Conservation (phyloP, 2,888 invertebrate species). For the Drymonia ruficornis region DNA sequence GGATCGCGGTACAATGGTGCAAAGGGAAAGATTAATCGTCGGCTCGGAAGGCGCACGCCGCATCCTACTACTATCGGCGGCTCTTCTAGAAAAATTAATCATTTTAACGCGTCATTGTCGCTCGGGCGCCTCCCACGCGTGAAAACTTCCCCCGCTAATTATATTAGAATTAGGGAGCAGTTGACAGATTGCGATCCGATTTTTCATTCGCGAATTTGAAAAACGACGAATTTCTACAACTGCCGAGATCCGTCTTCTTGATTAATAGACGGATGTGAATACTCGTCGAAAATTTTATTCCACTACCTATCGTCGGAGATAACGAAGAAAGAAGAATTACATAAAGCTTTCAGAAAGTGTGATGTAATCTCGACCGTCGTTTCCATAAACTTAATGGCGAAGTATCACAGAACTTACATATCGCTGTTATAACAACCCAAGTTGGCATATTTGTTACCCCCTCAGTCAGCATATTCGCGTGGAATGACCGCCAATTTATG, state of each 20-base stretch:
- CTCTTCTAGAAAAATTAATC: conserved; percentile 79
- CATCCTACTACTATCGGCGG: conserved; percentile 48
- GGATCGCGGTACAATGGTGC: conserved; percentile 77
- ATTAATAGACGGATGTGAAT: conserved; percentile 63
- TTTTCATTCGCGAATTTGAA: conserved; percentile 60
- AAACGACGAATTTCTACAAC: conserved; percentile 58
- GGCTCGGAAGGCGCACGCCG: conserved; percentile 63
- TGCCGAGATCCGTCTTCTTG: conserved; percentile 64
- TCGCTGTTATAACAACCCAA: conserved; percentile 84
- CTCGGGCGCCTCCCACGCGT: conserved; percentile 69
- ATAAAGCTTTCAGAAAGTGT: conserved; percentile 82
- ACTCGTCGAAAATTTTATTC: conserved; percentile 52
- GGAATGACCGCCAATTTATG: conserved; percentile 85
- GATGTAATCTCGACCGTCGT: conserved; percentile 81
- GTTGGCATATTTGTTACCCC: conserved; percentile 84
- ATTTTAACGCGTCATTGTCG: conserved; percentile 82
- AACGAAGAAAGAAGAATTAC: conserved; percentile 74
- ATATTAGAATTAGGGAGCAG: conserved; percentile 78
- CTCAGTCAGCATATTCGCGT: conserved; percentile 84
- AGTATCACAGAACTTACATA: conserved; percentile 84
- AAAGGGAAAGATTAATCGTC: conserved; percentile 83
- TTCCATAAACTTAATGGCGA: conserved; percentile 84
- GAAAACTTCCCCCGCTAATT: conserved; percentile 76
- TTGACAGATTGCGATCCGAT: conserved; percentile 76
- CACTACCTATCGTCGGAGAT: conserved; percentile 52